phyloP scores from a whole-genome alignment of 2,797 vertebrate species.

The Sebastes ruberrimus region DNA sequence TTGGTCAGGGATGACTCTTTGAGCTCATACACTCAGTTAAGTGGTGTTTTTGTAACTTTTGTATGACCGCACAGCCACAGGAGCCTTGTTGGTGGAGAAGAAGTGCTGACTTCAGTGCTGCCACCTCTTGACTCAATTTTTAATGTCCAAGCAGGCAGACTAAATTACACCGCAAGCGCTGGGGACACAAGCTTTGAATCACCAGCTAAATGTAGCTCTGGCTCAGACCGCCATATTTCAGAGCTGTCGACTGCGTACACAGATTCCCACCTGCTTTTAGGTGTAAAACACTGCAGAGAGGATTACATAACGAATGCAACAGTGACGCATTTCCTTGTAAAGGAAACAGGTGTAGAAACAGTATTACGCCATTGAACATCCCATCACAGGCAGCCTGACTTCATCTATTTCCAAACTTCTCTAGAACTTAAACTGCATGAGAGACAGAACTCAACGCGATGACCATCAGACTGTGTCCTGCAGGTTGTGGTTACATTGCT shows the following conservation, averaged over 20 bases:
- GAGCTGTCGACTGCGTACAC: not conserved
- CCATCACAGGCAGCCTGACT: not conserved
- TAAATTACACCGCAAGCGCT: conserved; percentile 40
- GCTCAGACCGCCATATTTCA: conserved; percentile 9
- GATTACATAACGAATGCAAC: not conserved
- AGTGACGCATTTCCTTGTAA: not conserved
- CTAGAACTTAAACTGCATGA: not conserved
- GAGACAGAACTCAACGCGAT: not conserved
- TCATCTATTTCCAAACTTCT: not conserved
- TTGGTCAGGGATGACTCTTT: not conserved
- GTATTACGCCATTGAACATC: not conserved
- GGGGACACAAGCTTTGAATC: conserved; percentile 20
- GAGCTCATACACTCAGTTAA: not conserved
- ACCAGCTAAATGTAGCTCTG: conserved; percentile 45
- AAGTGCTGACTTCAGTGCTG: conserved; percentile 16
- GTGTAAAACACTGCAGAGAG: not conserved
- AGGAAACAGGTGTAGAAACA: not conserved
- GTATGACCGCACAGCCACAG: not conserved
- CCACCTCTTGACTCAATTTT: conserved; percentile 16
- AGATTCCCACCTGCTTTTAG: conserved; percentile 3
- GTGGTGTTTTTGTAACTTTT: not conserved
- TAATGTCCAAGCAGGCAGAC: conserved; percentile 42
- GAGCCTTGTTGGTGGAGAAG: not conserved
- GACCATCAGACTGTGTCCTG: not conserved
- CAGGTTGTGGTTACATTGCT: not conserved